phyloP scores from a whole-genome alignment of 2,888 invertebrate genomes.

The Phlogophora meticulosa region DNA sequence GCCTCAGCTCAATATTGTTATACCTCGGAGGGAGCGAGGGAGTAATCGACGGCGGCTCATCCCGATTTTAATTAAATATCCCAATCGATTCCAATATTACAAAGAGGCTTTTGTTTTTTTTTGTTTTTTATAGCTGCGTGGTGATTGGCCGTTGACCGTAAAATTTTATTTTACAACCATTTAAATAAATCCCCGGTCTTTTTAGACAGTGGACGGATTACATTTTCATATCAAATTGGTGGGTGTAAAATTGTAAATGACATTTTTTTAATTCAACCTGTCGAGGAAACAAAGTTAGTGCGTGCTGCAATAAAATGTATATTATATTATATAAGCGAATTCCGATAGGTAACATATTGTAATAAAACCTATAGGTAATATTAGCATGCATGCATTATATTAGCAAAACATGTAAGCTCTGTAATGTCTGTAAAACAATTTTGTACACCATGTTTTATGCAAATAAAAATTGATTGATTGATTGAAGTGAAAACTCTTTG shows the following conservation, averaged over 20 bases:
- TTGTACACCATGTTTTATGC: too few relatives aligned
- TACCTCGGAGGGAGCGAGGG: constrained; percentile 42
- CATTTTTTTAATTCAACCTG: neutral
- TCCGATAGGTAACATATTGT: too few relatives aligned
- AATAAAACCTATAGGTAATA: too few relatives aligned
- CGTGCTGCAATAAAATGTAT: neutral
- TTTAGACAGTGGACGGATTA: constrained; percentile 7
- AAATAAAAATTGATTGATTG: too few relatives aligned
- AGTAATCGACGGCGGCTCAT: constrained; percentile 51
- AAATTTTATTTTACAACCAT: constrained; percentile 51
- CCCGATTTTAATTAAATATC: constrained; percentile 74
- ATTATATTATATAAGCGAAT: too few relatives aligned
- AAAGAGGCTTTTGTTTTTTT: constrained; percentile 68
- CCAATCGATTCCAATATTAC: constrained; percentile 69
- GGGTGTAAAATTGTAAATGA: neutral
- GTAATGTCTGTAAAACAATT: too few relatives aligned
- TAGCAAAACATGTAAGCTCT: too few relatives aligned
- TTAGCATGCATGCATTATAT: too few relatives aligned
- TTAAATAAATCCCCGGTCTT: constrained; percentile 29
- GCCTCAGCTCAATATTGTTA: constrained; percentile 27
- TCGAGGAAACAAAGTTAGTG: neutral
- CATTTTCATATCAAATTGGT: neutral
- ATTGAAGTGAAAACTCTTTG: too few relatives aligned
- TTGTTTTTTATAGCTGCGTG: constrained; percentile 63
- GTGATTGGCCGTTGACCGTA: constrained; percentile 39